These are phyloP conservation scores for Tipula vernalis DNA, from an alignment of 2,888 invertebrate species.

Conservation along the genomic window DNA sequence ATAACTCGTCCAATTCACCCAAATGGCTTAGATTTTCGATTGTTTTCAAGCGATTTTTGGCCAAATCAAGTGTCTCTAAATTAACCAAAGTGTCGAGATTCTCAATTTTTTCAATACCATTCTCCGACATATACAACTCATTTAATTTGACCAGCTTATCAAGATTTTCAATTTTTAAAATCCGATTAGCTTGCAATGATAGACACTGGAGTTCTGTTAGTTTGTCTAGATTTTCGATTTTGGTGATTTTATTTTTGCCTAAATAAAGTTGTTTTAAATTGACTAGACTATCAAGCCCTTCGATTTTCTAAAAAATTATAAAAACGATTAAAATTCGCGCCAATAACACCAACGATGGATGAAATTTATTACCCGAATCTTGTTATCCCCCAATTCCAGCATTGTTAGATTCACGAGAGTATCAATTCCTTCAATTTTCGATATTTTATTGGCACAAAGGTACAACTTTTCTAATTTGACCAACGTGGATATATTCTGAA, in stretches of 20 bases:
- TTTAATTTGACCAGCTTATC: constrained; percentile 59
- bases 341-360: not conserved
- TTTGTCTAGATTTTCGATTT: constrained; percentile 68
- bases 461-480: constrained; percentile 69
- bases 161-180: constrained; percentile 77
- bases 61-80: constrained; percentile 80
- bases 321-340: not conserved
- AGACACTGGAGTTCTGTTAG: constrained; percentile 63
- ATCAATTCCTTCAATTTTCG: constrained; percentile 75
- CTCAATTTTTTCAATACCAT: constrained; percentile 72
- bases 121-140: constrained; percentile 88
- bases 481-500: constrained; percentile 67
- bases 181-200: constrained; percentile 83
- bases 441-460: constrained; percentile 80
- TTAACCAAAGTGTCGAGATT: constrained; percentile 54
- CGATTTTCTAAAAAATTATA: constrained; percentile 53
- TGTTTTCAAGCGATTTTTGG: constrained; percentile 68
- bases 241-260: constrained; percentile 89
- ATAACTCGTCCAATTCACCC: constrained; percentile 76
- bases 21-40: constrained; percentile 72
- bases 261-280: constrained; percentile 70
- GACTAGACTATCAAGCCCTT: constrained; percentile 65
- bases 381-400: constrained; percentile 92
- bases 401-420: constrained; percentile 65
- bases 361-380: constrained; percentile 53